Evolutionary conservation across 2,797 vertebrate species (phyloP), one percentile per base, ranked within the genome.

Genomic region (Alectoris magna): DNA sequence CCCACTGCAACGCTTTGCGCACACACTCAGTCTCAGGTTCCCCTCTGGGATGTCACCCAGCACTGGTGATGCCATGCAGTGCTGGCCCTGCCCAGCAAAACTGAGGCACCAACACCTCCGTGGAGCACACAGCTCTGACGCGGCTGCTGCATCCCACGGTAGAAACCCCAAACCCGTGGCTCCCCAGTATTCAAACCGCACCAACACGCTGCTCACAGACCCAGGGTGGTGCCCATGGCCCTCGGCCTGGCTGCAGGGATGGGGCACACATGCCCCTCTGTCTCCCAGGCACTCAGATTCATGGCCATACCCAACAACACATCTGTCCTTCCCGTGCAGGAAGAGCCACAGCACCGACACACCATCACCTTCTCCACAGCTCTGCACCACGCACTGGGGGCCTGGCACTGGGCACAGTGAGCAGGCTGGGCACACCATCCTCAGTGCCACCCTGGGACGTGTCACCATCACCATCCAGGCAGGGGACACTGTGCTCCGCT

Each of bases 1-100:
- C 24, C 49, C 16, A 4, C 29, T 0, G 1, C 0, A 14, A 48
- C 36, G 34, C 63, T 62, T 41, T 34, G 70, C 14, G n/a, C 7
- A 27, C 39, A 13, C 39, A 4, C 24, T 39, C 24, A 5, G 59
- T 18, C 10, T 29, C 11, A 16, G 60, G 26, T 27, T 36, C 17
- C 16, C 60, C 60, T 39, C 62, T n/a, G 6, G 26, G 44, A 71
- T 0, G 3, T 77, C 75, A 77, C 53, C 0, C 51, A 31, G 51
- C 15, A 4, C 27, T 31, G 4, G 78, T 15, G 77, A 75, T 48
- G 78, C 75, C 75, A 48, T 11, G 4, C 0, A 12, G 55, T 36
- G 36, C 53, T 2, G 10, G 51, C 58, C 43, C 0, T 1, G 12
- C 21, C 23, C 6, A 7, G 41, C 60, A 70, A 36, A 12, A 38